Base-by-base conservation (phyloP, 1,140 invertebrate species). In the Psilanteris sp. region DNA sequence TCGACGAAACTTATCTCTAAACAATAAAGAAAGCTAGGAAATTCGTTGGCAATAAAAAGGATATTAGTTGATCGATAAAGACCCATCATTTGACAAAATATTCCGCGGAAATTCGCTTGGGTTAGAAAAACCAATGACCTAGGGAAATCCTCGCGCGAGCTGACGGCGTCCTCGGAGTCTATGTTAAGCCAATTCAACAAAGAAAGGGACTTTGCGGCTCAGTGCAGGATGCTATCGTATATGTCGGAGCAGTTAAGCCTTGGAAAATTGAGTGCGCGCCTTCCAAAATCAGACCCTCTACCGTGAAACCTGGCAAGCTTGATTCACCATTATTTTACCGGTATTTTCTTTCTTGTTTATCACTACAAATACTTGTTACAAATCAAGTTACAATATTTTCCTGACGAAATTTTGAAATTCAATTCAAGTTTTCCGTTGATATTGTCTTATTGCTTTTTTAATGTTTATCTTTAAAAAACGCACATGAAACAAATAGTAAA, bases 241-340 rank as follows among this genome's bases (percentile, higher is more conserved):
- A 48, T 44, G 43, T 73, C 46, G 31, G 32, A 70, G 50, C 70
- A 78, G 77, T 81, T 85, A 84, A 86, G 84, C 84, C 79, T 78
- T 78, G 81, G 81, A 85, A 86, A 86, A 86, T 86, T 86, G 84
- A 85, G 83, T 81, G 76, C 80, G 68, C 83, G 48, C 36, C 77
- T 22, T n/a, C 52, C 36, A 72, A 77, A 77, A 74, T 67, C 55
- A 66, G 13, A 8, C 57, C 44, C 39, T 26, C 24, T 39, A 11
- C 13, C 37, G 36, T 66, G 48, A 71, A 71, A 62, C 46, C 62
- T 71, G 46, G 44, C 24, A 52, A 52, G 61, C 13, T 6, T 7
- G 18, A 20, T 24, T 13, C 32, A n/a, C n/a, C n/a, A n/a, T n/a
- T n/a, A n/a, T n/a, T n/a, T n/a, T 39, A 11, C 24, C 11, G 4